phyloP scores from a whole-genome alignment of 2,797 vertebrate genomes.

The Podargus strigoides region DNA sequence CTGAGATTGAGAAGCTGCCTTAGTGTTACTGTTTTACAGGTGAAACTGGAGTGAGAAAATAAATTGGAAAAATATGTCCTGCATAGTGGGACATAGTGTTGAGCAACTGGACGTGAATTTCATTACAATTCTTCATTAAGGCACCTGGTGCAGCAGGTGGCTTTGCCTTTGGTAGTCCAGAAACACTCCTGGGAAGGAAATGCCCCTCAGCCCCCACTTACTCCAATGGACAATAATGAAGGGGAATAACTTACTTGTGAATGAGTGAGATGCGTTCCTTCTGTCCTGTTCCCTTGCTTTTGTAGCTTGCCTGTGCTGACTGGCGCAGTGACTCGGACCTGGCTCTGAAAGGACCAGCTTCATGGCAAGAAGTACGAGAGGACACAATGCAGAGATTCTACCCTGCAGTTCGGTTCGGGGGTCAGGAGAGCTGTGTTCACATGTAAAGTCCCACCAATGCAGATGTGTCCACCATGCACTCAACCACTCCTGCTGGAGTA shows the following conservation, averaged over 20 bases:
- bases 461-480: not conserved
- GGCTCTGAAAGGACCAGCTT: not conserved
- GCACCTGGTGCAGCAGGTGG: not conserved
- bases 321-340: not conserved
- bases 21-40: not conserved
- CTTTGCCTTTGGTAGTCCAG: not conserved
- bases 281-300: not conserved
- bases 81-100: not conserved
- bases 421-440: not conserved
- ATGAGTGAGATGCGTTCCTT: not conserved
- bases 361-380: not conserved
- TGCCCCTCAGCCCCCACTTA: not conserved
- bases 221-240: accelerated
- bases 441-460: not conserved
- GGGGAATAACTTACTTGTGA: not conserved
- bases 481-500: not conserved
- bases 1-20: not conserved
- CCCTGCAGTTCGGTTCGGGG: not conserved
- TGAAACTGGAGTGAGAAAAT: constrained; percentile 4
- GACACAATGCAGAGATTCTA: not conserved
- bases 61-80: not conserved
- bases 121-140: not conserved
- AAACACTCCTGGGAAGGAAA: not conserved
- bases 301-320: not conserved
- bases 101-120: not conserved